Base-by-base conservation (phyloP, 2,113 vertebrate species). In the Thunnus maccoyii region DNA sequence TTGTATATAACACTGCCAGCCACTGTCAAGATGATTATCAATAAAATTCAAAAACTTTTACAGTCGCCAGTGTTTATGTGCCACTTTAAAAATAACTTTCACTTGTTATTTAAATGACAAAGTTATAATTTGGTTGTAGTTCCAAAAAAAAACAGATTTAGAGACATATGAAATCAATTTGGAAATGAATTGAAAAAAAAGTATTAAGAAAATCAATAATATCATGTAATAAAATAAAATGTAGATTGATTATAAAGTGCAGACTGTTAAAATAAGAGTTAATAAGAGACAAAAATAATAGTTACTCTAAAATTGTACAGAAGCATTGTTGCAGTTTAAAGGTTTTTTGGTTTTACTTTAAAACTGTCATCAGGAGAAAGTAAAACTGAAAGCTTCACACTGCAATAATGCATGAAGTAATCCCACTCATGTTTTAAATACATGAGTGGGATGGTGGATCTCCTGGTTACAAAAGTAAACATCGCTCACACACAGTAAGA, bases 41-140 rank as follows among this genome's bases (percentile, higher is more conserved):
- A 76, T 89, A 83, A 85, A 89, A 77, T 13, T 46, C 20, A 70
- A 67, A 83, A 57, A 12, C 12, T 25, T n/a, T 64, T 3, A 69
- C 17, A 13, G 44, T 18, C 51, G 22, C 15, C 60, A 22, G 25
- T 69, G 9, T 69, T 52, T 46, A 30, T 68, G 20, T 36, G 30
- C 1, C 27, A 41, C 36, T 52, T 73, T 15, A 22, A 12, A 13
- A 18, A 17, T 51, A 15, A 46, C 3, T 15, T 16, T 20, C 5
- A 63, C 46, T 25, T 12, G 11, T 80, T 44, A 3, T 2, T 18
- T 54, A 55, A n/a, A 51, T 62, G 20, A 17, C 3, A 0, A n/a
- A 52, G 15, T 27, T 36, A 36, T 36, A 36, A 6, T 36, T 6
- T 36, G 7, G 32, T 36, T 36, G 32, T 36, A 36, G 32, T 22